Conservation (phyloP, 2,888 invertebrate genomes). For the Himalopsyche anomala region DNA sequence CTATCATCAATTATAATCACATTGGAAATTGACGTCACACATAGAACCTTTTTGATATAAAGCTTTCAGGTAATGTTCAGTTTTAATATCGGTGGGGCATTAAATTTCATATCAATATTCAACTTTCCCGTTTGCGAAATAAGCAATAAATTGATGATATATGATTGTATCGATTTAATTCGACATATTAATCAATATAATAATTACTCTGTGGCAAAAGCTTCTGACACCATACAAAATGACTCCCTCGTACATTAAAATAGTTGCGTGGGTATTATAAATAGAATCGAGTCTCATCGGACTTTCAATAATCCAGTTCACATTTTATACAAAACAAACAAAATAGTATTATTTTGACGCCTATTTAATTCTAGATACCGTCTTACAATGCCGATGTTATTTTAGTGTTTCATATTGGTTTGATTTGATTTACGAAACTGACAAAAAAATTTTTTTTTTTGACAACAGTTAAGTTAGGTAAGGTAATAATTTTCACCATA, state of each 20-base stretch:
- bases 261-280: neutral
- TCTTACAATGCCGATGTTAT: no score
- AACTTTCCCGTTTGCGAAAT: neutral
- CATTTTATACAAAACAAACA: no score
- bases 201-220: neutral
- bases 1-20: no score
- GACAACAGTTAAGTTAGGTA: no score
- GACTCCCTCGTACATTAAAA: neutral
- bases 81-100: neutral
- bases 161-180: conserved; percentile 1
- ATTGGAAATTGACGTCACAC: neutral
- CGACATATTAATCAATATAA: conserved; percentile 13
- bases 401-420: no score
- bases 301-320: neutral
- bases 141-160: conserved; percentile 17
- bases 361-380: no score
- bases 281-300: neutral
- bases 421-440: no score
- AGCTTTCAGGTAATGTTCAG: neutral
- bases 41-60: neutral
- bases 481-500: no score
- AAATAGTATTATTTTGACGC: no score
- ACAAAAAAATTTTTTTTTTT: no score
- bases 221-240: neutral
- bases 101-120: conserved; percentile 7